Percentiles rank a stretch among this genome's conserved stretches.
Evolutionary conservation across 2,113 vertebrate genomes (phyloP).

Genomic region (Panthera leo): DNA sequence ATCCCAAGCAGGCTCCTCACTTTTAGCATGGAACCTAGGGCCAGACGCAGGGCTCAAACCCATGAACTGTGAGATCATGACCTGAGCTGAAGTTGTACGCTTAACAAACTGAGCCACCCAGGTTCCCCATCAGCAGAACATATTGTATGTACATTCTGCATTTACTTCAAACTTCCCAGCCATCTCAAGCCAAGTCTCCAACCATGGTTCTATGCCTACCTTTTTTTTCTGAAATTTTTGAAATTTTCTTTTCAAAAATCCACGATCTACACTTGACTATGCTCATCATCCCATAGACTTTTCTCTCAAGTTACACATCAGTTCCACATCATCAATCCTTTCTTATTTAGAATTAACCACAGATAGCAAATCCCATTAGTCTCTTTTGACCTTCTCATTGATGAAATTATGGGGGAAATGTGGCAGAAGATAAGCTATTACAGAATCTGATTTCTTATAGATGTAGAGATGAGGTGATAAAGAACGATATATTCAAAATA

Average conservation of each 20-base stretch:
- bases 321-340: constrained; percentile 41
- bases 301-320: not conserved
- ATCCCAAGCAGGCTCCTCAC: too few relatives aligned
- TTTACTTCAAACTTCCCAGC: not conserved
- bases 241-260: constrained; percentile 36
- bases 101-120: too few relatives aligned
- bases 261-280: not conserved
- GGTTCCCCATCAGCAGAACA: not conserved
- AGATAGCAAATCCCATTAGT: not conserved
- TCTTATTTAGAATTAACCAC: constrained; percentile 51
- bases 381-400: constrained; percentile 39
- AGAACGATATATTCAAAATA: not conserved
- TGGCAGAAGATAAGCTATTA: not conserved
- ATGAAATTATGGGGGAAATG: constrained; percentile 17
- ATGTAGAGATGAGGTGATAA: not conserved
- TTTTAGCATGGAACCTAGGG: too few relatives aligned
- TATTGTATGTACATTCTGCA: not conserved
- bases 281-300: not conserved
- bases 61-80: too few relatives aligned
- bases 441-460: constrained; percentile 4
- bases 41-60: too few relatives aligned
- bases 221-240: not conserved
- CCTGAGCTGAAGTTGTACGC: too few relatives aligned
- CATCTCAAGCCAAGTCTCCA: not conserved
- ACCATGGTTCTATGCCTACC: not conserved